Evolutionary conservation across 1,140 invertebrate species (phyloP).

Genomic region (Ceratosolen solmsi): DNA sequence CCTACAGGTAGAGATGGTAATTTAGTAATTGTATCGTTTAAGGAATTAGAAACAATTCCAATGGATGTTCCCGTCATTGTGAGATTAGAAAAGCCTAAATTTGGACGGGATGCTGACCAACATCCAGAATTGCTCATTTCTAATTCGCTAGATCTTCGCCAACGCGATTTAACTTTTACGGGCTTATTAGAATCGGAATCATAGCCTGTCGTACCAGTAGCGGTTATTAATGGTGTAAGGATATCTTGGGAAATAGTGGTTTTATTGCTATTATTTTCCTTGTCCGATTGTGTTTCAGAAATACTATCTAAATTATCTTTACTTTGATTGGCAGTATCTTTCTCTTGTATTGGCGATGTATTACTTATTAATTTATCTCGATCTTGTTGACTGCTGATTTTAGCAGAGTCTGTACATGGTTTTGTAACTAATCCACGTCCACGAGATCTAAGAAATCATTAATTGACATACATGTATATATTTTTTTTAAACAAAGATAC

Average conservation of each 20-base stretch:
- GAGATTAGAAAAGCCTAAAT: conserved; percentile 56
- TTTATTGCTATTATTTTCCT: conserved; percentile 64
- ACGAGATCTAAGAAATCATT: conserved; percentile 58
- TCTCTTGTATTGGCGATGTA: conserved; percentile 47
- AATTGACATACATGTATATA: neutral
- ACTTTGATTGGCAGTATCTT: conserved; percentile 52
- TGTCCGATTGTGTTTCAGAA: conserved; percentile 58
- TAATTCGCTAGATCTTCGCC: conserved; percentile 87
- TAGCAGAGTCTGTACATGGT: conserved; percentile 62
- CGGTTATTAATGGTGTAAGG: conserved; percentile 54
- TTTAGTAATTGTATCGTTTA: conserved; percentile 39
- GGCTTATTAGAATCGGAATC: conserved; percentile 78
- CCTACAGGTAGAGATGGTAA: conserved; percentile 17
- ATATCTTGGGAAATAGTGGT: conserved; percentile 56
- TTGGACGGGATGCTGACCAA: conserved; percentile 59
- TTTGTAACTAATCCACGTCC: conserved; percentile 70
- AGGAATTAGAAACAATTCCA: conserved; percentile 28
- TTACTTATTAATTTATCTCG: conserved; percentile 60
- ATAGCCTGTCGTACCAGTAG: conserved; percentile 61
- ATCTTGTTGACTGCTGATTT: conserved; percentile 59
- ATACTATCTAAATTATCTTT: conserved; percentile 57
- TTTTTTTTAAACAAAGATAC: too few species aligned
- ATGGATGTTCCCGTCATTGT: conserved; percentile 59
- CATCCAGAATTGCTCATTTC: conserved; percentile 78
- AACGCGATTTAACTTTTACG: conserved; percentile 89